Evolutionary conservation across 1,140 invertebrate genomes (phyloP), one percentile per base, ranked within the genome.

Genomic region (Nixonia krombeini): DNA sequence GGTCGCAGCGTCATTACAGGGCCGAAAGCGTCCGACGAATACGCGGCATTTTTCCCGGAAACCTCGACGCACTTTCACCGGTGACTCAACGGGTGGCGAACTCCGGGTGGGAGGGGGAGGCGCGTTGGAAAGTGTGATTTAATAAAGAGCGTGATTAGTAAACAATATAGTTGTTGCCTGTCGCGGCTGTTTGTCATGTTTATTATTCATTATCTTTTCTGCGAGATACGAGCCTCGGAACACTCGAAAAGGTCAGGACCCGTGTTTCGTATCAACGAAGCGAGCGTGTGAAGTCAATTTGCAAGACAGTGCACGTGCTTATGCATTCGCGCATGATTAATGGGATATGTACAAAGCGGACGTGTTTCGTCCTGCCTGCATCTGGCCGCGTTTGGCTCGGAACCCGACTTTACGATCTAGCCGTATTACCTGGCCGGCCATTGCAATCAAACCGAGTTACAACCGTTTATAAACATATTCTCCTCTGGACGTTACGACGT

Each of bases 221-320:
- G 18, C 23, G 29, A 23, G 45, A 33, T 37, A 46, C 41, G 35
- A 69, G 59, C 57, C 58, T 69, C 59, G 46, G 63, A 72, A 67
- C 52, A 44, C 49, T 72, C 66, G 45, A 67, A 65, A 66, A 75
- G 69, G 64, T 68, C 67, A 41, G 31, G 69, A 76, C 70, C 62
- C 46, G 47, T 49, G 69, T 77, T 76, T 44, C 70, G 69, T 70
- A 77, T 76, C 59, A 68, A 28, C 2, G 46, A n/a, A 31, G 62
- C 45, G 41, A 72, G 59, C 12, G 59, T 68, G 72, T 61, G 72
- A 77, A 78, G 76, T 76, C 70, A 79, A 79, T 79, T 77, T 62
- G 65, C 50, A 63, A 69, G 49, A 69, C 44, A 49, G 44, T 63
- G 59, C 50, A 45, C 49, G 50, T 69, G 53, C 61, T 69, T 69